These are phyloP conservation scores for Lacerta agilis DNA, from an alignment of 2,797 vertebrate species.

Conservation along the genomic window DNA sequence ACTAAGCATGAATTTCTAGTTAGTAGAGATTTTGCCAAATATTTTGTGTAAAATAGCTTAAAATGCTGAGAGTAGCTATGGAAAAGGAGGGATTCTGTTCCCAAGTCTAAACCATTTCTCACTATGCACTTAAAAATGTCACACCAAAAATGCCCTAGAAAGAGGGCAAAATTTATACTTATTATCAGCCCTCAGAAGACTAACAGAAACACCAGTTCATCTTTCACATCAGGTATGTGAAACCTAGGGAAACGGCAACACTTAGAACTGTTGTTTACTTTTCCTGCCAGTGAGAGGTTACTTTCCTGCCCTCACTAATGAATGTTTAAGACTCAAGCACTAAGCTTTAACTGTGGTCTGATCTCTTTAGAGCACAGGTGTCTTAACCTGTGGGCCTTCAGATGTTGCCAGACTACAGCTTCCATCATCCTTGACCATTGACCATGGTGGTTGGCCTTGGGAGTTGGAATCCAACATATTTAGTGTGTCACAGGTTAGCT, in stretches of 20 bases:
- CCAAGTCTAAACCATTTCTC: background rate
- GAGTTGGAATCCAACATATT: too few relatives aligned
- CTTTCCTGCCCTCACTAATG: background rate
- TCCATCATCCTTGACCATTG: too few relatives aligned
- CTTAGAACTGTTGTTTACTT: too few relatives aligned
- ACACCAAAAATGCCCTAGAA: background rate
- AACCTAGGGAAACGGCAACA: background rate
- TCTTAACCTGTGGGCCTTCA: too few relatives aligned
- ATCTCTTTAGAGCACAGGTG: too few relatives aligned
- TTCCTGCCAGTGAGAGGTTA: background rate
- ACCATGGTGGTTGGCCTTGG: too few relatives aligned
- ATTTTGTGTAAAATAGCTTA: background rate
- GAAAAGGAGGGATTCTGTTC: background rate
- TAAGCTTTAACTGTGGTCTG: background rate
- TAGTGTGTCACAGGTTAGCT: too few relatives aligned
- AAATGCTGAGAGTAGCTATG: background rate
- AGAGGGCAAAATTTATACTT: background rate
- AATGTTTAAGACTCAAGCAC: background rate
- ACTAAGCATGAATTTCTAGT: background rate
- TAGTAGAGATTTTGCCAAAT: background rate
- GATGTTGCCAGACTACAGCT: too few relatives aligned
- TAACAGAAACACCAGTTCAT: background rate
- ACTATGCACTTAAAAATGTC: background rate
- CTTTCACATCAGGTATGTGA: background rate
- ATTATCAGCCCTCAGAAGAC: background rate